Conservation (phyloP, 1,140 invertebrate genomes). For the Radopholus similis region DNA sequence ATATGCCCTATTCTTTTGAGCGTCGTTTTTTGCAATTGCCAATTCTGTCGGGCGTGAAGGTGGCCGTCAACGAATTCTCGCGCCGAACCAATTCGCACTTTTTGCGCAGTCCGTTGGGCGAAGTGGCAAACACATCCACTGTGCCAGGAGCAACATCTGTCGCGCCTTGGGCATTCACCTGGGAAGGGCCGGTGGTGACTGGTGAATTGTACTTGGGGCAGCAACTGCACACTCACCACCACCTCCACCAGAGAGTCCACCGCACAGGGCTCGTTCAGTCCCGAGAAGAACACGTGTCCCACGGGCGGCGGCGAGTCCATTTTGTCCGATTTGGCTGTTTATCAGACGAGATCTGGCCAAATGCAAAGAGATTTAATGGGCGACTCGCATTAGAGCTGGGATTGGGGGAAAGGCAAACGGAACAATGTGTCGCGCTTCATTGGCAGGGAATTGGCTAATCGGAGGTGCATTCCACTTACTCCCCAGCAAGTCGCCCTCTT, state of each 20-base stretch:
- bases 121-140: conserved; percentile 44
- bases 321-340: no score
- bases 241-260: conserved; percentile 89
- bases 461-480: no score
- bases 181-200: no score
- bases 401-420: no score
- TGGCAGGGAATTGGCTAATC: no score
- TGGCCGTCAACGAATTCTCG: conserved; percentile 78
- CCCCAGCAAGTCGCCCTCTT: no score
- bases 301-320: conserved; percentile 9
- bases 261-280: conserved; percentile 84
- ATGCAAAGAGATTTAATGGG: no score
- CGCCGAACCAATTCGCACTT: conserved; percentile 66
- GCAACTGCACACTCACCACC: conserved; percentile 70
- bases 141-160: conserved; percentile 12
- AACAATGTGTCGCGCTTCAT: no score
- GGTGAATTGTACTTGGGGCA: conserved; percentile 50
- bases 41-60: conserved; percentile 90
- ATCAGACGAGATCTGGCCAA: no score
- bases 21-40: conserved; percentile 64
- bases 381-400: no score
- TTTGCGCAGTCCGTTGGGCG: conserved; percentile 18
- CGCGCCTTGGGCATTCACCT: not conserved
- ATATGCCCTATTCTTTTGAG: not conserved
- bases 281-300: conserved; percentile 71